Base-by-base conservation (phyloP, 2,113 vertebrate genomes). In the Regulus satrapa region DNA sequence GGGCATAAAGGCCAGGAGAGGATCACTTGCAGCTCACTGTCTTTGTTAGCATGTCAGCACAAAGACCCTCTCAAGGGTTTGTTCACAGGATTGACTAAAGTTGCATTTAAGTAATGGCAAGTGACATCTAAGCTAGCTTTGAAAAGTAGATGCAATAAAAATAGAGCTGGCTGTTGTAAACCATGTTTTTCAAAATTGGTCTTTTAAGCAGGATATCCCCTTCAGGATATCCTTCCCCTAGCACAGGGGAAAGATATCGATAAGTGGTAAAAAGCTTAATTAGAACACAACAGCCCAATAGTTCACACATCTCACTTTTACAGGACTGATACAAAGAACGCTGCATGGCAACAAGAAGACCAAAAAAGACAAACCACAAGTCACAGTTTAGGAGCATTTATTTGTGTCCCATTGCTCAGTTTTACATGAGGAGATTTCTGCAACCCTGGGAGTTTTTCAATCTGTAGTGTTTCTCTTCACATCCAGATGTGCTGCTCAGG, bases 171-270 rank as follows among this genome's bases (percentile, higher is more conserved):
- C 49, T 85, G 69, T 74, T 59, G 43, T 82, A 32, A 92, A 45
- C 23, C 29, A 56, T 41, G 54, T 73, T 82, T 94, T 78, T 61
- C 25, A 83, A 89, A 85, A 41, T 12, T 49, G 58, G 28, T 36
- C 48, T 63, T 79, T 73, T 49, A 73, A 0, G 32, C 74, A 90
- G 85, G 78, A 92, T 95, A 93, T 72, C 95, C 94, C 88, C 78
- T 92, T 93, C 49, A 66, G 41, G n/a, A n/a, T n/a, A n/a, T n/a
- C n/a, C n/a, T n/a, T n/a, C n/a, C n/a, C n/a, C n/a, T n/a, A n/a
- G n/a, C 75, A 46, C 78, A 75, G 38, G 72, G 88, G n/a, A n/a
- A n/a, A n/a, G n/a, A n/a, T n/a, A n/a, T n/a, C n/a, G n/a, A n/a
- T n/a, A n/a, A n/a, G n/a, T n/a, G n/a, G n/a, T 61, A 88, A 93